Conservation (phyloP, 2,888 invertebrate genomes). For the Limnephilus lunatus region DNA sequence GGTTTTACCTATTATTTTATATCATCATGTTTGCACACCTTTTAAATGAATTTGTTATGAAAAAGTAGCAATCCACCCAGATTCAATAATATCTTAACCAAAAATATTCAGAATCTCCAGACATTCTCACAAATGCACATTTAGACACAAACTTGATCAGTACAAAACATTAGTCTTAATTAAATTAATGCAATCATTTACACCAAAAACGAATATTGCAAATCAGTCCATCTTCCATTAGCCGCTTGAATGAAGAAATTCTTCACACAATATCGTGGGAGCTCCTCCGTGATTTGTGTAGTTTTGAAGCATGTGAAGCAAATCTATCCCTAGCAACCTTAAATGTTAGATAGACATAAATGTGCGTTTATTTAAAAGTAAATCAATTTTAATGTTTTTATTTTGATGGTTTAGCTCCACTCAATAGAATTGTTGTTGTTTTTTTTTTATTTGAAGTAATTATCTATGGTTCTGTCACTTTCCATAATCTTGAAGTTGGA, state of each 20-base stretch:
- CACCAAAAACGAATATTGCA: background rate
- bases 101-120: background rate
- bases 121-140: background rate
- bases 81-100: conserved; percentile 27
- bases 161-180: background rate
- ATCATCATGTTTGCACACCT: background rate
- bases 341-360: background rate
- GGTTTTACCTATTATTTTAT: conserved; percentile 11
- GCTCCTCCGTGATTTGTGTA: background rate
- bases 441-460: background rate
- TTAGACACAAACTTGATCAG: background rate
- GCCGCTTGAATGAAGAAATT: background rate
- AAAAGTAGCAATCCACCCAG: conserved; percentile 17
- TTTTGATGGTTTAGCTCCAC: background rate
- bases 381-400: background rate
- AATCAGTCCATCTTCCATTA: background rate
- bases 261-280: background rate
- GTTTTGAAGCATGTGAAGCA: background rate
- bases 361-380: background rate
- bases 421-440: background rate
- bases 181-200: background rate
- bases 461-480: background rate
- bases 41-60: conserved; percentile 6
- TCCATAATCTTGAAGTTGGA: background rate
- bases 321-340: conserved; percentile 2